Percentiles rank a stretch among this genome's conserved stretches.
Evolutionary conservation across 2,113 vertebrate species (phyloP).

Genomic region (Ailuropoda melanoleuca): DNA sequence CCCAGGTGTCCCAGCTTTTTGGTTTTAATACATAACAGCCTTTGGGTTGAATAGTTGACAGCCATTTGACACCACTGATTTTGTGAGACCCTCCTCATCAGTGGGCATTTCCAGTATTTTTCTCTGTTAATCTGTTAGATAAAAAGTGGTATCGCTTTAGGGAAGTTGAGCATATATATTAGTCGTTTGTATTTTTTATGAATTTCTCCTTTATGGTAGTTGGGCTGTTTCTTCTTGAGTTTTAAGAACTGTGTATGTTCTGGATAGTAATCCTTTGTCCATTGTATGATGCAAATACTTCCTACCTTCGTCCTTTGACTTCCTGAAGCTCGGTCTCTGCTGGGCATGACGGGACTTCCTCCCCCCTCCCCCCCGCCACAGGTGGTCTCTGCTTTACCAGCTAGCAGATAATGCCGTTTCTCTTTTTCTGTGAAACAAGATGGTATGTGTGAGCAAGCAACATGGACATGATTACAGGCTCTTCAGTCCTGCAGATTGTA

Average conservation of each 20-base stretch:
- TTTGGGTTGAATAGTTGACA: not conserved
- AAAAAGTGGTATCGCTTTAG: not conserved
- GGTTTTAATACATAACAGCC: not conserved
- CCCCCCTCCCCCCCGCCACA: too few relatives aligned
- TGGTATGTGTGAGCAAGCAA: not conserved
- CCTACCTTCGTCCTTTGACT: not conserved
- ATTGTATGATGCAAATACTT: rapidly evolving
- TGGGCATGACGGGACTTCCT: rapidly evolving
- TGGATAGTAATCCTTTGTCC: not conserved
- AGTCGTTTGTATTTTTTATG: not conserved
- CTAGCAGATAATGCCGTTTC: not conserved
- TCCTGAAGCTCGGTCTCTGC: not conserved
- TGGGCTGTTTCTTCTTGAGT: not conserved
- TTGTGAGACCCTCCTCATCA: not conserved
- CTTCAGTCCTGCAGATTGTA: not conserved
- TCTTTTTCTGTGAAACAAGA: not conserved
- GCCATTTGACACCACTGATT: not conserved
- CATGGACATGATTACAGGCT: rapidly evolving
- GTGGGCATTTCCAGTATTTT: not conserved
- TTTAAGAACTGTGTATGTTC: not conserved
- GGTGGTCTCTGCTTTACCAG: too few relatives aligned
- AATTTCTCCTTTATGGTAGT: not conserved
- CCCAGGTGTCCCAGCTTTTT: not conserved
- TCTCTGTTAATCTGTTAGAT: not conserved
- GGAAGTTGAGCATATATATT: not conserved